A percentile compares a stretch with the other conserved stretches of the same genome.
Evolutionary conservation across 1,140 invertebrate species (phyloP).

Genomic region (Drosophila orosa): DNA sequence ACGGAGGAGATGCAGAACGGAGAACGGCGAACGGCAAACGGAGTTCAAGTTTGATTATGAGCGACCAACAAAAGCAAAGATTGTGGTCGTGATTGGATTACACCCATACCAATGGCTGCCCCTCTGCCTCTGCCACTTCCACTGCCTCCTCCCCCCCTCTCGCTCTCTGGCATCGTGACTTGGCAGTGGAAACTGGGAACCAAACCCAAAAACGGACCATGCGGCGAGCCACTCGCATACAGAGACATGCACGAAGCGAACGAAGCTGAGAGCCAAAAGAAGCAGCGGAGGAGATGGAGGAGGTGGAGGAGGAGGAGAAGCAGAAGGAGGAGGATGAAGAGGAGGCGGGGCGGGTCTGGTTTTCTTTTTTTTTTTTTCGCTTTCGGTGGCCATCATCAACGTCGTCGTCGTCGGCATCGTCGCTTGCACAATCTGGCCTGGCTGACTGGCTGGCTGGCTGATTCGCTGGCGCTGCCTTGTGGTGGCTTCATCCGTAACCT

Average conservation of each 20-base stretch:
- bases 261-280: conserved; percentile 13
- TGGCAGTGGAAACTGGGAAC: conserved; percentile 42
- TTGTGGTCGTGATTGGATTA: conserved; percentile 42
- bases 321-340: conserved; percentile 1
- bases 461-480: conserved; percentile 4
- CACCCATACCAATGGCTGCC: conserved; percentile 31
- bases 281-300: conserved; percentile 22
- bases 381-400: conserved; percentile 55
- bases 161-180: conserved; percentile 42
- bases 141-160: conserved; percentile 5
- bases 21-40: conserved; percentile 15
- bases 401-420: background rate
- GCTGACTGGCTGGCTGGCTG: background rate
- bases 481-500: conserved; percentile 47
- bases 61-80: conserved; percentile 29
- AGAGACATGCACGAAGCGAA: conserved; percentile 10
- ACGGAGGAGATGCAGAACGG: conserved; percentile 3
- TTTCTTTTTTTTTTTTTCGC: conserved; percentile 38
- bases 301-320: background rate
- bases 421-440: conserved; percentile 44
- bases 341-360: conserved; percentile 34
- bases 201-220: conserved; percentile 45
- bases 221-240: conserved; percentile 38
- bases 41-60: conserved; percentile 44
- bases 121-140: conserved; percentile 1